Conservation (phyloP, 2,797 vertebrate genomes). For the Anomalospiza imberbis region DNA sequence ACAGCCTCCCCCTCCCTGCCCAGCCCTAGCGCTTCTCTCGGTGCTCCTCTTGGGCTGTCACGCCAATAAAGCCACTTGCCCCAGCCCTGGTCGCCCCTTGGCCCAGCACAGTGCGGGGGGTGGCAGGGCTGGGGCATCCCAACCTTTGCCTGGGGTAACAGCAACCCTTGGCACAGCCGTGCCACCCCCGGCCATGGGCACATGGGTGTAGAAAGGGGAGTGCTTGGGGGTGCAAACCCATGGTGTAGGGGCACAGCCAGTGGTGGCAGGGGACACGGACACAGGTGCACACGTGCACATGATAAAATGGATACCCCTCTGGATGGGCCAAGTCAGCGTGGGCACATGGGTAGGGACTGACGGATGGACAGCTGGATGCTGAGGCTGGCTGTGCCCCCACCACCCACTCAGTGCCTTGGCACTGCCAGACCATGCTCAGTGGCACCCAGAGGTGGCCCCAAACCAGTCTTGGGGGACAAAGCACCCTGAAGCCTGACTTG, state of each 20-base stretch:
- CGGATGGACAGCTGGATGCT: neutral
- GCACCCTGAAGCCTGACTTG: neutral
- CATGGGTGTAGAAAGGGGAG: neutral
- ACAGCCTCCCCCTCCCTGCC: neutral
- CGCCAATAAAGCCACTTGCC: neutral
- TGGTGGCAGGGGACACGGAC: neutral
- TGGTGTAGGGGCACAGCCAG: fast-evolving
- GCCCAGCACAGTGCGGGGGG: fast-evolving
- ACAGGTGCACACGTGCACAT: fast-evolving
- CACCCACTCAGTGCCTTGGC: neutral
- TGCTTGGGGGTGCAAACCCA: neutral
- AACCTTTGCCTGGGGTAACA: neutral
- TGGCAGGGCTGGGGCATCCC: neutral
- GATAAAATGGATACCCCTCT: fast-evolving
- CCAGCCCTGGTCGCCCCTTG: neutral
- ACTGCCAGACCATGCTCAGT: neutral
- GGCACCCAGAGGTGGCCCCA: neutral
- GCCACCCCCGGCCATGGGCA: fast-evolving
- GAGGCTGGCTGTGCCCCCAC: neutral
- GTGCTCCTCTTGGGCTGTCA: neutral
- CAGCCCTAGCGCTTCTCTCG: fast-evolving
- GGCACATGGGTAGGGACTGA: fast-evolving
- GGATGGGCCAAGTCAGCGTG: fast-evolving
- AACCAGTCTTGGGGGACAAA: neutral
- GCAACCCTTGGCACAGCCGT: neutral